Conservation (phyloP, 2,113 vertebrate genomes). For the Oxyruncus cristatus region DNA sequence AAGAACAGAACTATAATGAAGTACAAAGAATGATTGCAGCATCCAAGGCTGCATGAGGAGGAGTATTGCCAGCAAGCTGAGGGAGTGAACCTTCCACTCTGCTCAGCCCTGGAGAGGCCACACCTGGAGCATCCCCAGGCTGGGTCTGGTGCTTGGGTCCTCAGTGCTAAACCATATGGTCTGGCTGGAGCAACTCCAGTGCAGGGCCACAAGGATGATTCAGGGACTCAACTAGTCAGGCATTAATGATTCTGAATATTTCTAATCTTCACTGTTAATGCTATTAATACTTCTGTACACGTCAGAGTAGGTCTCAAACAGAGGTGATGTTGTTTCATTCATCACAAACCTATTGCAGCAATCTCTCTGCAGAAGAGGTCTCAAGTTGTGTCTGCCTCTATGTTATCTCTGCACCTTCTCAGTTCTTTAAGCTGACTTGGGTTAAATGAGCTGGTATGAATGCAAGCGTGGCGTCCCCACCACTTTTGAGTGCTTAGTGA, state of each 20-base stretch:
- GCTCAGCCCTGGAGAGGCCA: background rate
- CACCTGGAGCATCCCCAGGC: background rate
- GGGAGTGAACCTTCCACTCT: background rate
- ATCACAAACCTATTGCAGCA: background rate
- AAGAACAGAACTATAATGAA: background rate
- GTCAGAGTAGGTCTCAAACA: background rate
- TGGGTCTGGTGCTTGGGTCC: background rate
- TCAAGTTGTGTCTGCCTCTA: background rate
- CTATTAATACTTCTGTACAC: background rate
- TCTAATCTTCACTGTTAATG: background rate
- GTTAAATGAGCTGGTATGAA: background rate
- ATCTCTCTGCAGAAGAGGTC: background rate
- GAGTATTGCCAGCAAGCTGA: background rate
- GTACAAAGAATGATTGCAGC: background rate
- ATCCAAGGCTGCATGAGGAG: background rate
- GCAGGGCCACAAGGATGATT: background rate
- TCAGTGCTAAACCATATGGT: rapidly evolving
- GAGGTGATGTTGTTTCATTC: background rate
- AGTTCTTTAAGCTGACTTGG: background rate
- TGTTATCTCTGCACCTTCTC: background rate
- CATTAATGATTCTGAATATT: background rate
- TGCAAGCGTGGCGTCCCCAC: background rate
- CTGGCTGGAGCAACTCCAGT: background rate
- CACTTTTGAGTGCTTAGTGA: background rate
- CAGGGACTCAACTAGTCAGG: background rate